phyloP scores from a whole-genome alignment of 2,888 invertebrate species.

The Lycocerus yunnanus region DNA sequence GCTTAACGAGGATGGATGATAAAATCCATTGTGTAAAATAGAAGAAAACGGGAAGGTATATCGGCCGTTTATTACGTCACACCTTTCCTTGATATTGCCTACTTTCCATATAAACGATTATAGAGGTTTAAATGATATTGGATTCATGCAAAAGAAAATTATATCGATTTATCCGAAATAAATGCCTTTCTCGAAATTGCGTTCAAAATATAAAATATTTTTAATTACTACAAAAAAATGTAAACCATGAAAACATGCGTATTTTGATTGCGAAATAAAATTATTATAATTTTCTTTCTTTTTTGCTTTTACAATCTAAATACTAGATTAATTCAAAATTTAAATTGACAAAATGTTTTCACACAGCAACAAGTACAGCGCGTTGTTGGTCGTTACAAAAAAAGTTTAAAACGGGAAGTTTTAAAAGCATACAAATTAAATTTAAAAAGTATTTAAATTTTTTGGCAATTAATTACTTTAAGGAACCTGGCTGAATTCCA shows the following conservation, averaged over 20 bases:
- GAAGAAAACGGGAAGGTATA: slow-evolving; percentile 25
- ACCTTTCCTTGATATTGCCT: slow-evolving; percentile 33
- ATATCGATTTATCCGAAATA: slow-evolving; percentile 27
- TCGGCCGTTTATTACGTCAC: slow-evolving; percentile 29
- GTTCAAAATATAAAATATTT: slow-evolving; percentile 12
- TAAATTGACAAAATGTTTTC: background rate
- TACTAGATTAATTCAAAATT: slow-evolving; percentile 9
- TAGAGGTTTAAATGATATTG: slow-evolving; percentile 33
- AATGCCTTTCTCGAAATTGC: slow-evolving; percentile 10
- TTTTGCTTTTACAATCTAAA: slow-evolving; percentile 11
- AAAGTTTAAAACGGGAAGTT: slow-evolving; percentile 5
- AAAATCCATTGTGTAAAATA: slow-evolving; percentile 10
- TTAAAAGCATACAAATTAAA: slow-evolving; percentile 9
- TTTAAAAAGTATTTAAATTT: slow-evolving; percentile 13
- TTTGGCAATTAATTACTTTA: slow-evolving; percentile 18
- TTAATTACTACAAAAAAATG: slow-evolving; percentile 6
- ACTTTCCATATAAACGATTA: slow-evolving; percentile 37
- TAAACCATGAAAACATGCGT: background rate
- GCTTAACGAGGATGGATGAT: slow-evolving; percentile 15
- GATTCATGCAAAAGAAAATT: slow-evolving; percentile 30
- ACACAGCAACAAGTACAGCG: background rate
- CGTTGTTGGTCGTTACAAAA: background rate
- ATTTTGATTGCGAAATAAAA: slow-evolving; percentile 17
- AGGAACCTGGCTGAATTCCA: slow-evolving; percentile 16
- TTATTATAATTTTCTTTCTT: slow-evolving; percentile 23